These are phyloP conservation scores for Listronotus oregonensis DNA, from an alignment of 1,140 invertebrate genomes.

Conservation along the genomic window DNA sequence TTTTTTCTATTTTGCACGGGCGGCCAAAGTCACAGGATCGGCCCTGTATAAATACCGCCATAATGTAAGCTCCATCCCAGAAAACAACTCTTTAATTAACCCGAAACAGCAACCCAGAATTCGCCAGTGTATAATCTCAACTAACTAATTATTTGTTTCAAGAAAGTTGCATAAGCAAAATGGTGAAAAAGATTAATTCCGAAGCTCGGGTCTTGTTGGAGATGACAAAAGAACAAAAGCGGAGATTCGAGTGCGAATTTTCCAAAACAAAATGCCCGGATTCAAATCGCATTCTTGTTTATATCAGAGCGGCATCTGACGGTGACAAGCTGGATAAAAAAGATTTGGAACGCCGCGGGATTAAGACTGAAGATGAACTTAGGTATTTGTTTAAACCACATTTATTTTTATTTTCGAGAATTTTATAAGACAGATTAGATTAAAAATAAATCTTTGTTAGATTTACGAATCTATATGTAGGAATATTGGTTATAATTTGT, in stretches of 20 bases:
- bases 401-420: neutral
- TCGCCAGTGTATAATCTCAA: too few relatives aligned
- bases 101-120: too few relatives aligned
- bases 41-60: too few relatives aligned
- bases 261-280: slow-evolving; percentile 10
- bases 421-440: too few relatives aligned
- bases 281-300: slow-evolving; percentile 15
- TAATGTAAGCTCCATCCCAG: too few relatives aligned
- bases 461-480: too few relatives aligned
- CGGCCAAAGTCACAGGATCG: too few relatives aligned
- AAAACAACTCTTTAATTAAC: too few relatives aligned
- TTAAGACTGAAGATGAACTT: slow-evolving; percentile 11
- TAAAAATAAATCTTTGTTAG: too few relatives aligned
- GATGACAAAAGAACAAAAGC: slow-evolving; percentile 24
- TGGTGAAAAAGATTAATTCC: slow-evolving; percentile 29
- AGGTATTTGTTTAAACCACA: neutral
- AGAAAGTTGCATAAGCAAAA: slow-evolving; percentile 23
- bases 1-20: too few relatives aligned
- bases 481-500: too few relatives aligned
- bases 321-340: neutral
- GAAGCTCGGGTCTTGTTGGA: slow-evolving; percentile 23
- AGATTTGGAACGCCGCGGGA: slow-evolving; percentile 2
- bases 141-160: slow-evolving; percentile 7
- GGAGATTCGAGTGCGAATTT: slow-evolving; percentile 13
- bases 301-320: slow-evolving; percentile 16